A percentile compares a stretch with the other conserved stretches of the same genome.
These are phyloP conservation scores for Ernsta delagoae DNA, from an alignment of 2,888 invertebrate genomes.

Conservation along the genomic window DNA sequence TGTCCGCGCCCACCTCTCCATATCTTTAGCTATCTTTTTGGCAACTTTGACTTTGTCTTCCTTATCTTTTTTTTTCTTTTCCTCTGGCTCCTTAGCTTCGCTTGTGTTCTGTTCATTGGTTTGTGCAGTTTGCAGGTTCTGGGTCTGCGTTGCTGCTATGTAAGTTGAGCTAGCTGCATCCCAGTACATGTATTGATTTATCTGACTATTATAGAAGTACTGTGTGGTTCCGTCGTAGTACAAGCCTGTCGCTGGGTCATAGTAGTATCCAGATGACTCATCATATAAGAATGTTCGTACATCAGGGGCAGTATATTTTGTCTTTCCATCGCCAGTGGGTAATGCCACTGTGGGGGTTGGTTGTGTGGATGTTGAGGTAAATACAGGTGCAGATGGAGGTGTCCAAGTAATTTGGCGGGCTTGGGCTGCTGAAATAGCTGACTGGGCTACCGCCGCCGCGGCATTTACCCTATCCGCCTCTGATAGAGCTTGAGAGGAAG, in stretches of 20 bases:
- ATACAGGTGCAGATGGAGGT: constrained; percentile 80
- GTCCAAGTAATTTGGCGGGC: constrained; percentile 80
- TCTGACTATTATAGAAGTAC: constrained; percentile 97
- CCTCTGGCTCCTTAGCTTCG: constrained; percentile 70
- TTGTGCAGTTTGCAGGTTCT: constrained; percentile 64
- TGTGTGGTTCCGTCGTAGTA: constrained; percentile 98
- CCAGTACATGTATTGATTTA: constrained; percentile 98
- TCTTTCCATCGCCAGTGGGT: constrained; percentile 87
- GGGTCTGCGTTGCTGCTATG: constrained; percentile 74
- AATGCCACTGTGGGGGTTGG: constrained; percentile 70
- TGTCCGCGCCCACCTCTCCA: constrained; percentile 96
- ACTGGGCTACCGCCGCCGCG: constrained; percentile 95
- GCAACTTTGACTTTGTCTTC: constrained; percentile 98
- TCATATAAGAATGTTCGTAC: constrained; percentile 97
- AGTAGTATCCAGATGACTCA: constrained; percentile 97
- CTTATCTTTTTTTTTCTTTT: constrained; percentile 90
- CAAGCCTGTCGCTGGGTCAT: constrained; percentile 95
- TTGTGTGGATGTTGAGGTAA: constrained; percentile 70
- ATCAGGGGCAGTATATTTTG: constrained; percentile 92
- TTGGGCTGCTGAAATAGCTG: constrained; percentile 88
- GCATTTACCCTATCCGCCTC: constrained; percentile 91
- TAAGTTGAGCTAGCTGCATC: constrained; percentile 90
- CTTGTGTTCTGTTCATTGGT: constrained; percentile 58
- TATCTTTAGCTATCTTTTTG: constrained; percentile 97
- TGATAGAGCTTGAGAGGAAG: constrained; percentile 88